Evolutionary conservation across 2,888 invertebrate genomes (phyloP).

Genomic region (Callinectes sapidus): DNA sequence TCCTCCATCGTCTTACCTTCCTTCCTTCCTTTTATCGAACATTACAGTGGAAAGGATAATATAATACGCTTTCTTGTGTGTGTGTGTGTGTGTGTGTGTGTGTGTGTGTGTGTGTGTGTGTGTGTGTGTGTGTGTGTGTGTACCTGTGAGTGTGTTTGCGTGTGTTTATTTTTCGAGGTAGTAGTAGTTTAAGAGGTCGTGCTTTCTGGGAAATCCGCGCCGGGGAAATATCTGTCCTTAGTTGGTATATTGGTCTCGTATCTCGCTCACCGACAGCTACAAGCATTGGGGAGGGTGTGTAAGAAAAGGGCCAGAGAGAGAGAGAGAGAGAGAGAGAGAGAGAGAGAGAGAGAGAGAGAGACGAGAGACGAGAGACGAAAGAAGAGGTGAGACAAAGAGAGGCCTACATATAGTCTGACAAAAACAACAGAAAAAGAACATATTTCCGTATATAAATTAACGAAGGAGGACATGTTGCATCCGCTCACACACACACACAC

Average conservation of each 20-base stretch:
- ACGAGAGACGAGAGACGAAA: background rate
- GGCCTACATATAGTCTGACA: too few relatives aligned
- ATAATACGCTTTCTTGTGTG: background rate
- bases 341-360: slow-evolving; percentile 1
- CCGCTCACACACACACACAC: too few relatives aligned
- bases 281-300: background rate
- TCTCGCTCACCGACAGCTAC: background rate
- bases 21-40: background rate
- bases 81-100: slow-evolving; percentile 7
- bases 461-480: too few relatives aligned
- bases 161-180: background rate
- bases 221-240: background rate
- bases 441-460: too few relatives aligned
- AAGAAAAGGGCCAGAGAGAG: background rate
- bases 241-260: background rate
- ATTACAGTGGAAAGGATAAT: background rate
- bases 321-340: background rate
- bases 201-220: background rate
- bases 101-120: background rate
- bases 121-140: background rate
- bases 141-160: background rate
- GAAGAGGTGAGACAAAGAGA: background rate
- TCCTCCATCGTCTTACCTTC: too few relatives aligned
- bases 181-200: slow-evolving; percentile 1
- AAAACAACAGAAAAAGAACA: too few relatives aligned